phyloP scores from a whole-genome alignment of 2,888 invertebrate species.

The Diarsia rubi region DNA sequence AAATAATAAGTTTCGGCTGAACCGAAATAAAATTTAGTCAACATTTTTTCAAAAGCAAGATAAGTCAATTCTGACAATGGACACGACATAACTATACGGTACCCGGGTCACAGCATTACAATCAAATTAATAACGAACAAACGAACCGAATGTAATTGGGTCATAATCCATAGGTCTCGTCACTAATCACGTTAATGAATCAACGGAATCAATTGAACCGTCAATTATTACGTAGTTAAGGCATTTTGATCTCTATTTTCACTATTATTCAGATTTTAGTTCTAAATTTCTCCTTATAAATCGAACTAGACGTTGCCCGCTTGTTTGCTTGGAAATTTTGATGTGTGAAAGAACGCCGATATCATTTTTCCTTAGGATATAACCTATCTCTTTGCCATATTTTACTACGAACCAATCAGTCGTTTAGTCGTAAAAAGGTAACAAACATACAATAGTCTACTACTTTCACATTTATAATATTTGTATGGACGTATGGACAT shows the following conservation, averaged over 20 bases:
- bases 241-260: background rate
- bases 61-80: background rate
- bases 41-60: background rate
- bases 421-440: too few species aligned
- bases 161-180: background rate
- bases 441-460: too few species aligned
- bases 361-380: too few species aligned
- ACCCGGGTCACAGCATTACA: background rate
- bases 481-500: background rate
- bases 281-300: background rate
- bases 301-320: background rate
- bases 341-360: too few species aligned
- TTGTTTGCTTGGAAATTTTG: too few species aligned
- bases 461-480: too few species aligned
- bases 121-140: constrained; percentile 20
- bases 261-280: background rate
- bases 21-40: background rate
- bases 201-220: background rate
- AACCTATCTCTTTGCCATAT: too few species aligned
- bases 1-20: background rate
- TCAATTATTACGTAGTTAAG: background rate
- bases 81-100: background rate
- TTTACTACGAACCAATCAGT: too few species aligned
- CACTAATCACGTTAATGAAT: constrained; percentile 11
- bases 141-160: constrained; percentile 24